Evolutionary conservation across 2,797 vertebrate species (phyloP).

Genomic region (Chrosomus eos): DNA sequence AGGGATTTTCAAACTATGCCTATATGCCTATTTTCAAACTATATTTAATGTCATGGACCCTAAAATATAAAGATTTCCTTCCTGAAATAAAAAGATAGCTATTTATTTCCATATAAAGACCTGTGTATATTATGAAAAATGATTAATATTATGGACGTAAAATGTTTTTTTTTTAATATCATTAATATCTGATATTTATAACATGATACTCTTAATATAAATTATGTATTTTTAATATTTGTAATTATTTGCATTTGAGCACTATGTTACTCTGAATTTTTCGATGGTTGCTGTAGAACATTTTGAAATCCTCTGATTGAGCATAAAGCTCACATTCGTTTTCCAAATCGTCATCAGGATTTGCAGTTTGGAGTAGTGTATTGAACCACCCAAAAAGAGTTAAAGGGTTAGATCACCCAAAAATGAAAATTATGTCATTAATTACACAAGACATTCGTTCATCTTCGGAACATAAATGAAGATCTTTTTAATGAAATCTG

Average conservation of each 20-base stretch:
- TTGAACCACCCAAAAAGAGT: too few species aligned
- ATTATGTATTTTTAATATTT: background rate
- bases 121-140: background rate
- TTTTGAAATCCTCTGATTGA: background rate
- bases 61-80: background rate
- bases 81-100: background rate
- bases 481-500: too few species aligned
- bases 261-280: background rate
- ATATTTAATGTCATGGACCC: background rate
- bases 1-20: background rate
- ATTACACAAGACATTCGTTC: too few species aligned
- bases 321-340: background rate
- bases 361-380: background rate
- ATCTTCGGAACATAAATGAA: too few species aligned
- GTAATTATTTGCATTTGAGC: background rate
- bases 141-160: background rate
- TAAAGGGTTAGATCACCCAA: background rate
- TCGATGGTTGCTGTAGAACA: too few species aligned
- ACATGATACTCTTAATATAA: too few species aligned
- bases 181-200: background rate
- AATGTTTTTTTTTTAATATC: background rate
- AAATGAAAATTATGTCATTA: background rate
- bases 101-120: background rate
- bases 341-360: background rate
- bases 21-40: too few species aligned